Evolutionary conservation across 2,113 vertebrate genomes (phyloP).

Genomic region (Capreolus pygargus): DNA sequence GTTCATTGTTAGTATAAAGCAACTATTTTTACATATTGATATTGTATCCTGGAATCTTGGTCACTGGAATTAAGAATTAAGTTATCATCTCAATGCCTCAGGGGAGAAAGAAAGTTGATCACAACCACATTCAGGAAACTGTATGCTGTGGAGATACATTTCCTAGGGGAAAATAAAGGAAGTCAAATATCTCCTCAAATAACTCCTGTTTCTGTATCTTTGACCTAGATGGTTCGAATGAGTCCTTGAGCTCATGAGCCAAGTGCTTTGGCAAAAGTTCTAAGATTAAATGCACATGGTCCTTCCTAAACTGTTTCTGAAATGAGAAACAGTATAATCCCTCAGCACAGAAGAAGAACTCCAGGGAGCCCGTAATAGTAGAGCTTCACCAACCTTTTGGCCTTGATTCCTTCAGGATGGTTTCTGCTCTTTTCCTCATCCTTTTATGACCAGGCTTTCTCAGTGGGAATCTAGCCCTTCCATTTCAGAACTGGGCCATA

Average conservation of each 20-base stretch:
- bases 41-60: neutral
- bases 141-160: neutral
- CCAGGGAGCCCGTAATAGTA: neutral
- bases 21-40: constrained; percentile 22
- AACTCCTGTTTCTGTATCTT: neutral
- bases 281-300: neutral
- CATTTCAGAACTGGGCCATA: neutral
- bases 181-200: neutral
- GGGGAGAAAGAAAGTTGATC: neutral
- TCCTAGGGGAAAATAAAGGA: neutral
- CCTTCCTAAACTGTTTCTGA: neutral
- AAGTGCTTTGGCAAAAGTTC: neutral
- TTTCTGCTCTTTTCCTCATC: neutral
- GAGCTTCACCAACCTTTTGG: neutral
- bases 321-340: neutral
- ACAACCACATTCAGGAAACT: neutral
- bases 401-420: neutral
- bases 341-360: neutral
- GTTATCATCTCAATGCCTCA: neutral
- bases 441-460: neutral
- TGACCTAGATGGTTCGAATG: neutral
- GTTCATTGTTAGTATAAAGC: neutral
- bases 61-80: constrained; percentile 33
- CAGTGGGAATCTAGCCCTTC: neutral
- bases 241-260: neutral